Base-by-base conservation (phyloP, 1,140 invertebrate species). In the Aleiodes sp. region DNA sequence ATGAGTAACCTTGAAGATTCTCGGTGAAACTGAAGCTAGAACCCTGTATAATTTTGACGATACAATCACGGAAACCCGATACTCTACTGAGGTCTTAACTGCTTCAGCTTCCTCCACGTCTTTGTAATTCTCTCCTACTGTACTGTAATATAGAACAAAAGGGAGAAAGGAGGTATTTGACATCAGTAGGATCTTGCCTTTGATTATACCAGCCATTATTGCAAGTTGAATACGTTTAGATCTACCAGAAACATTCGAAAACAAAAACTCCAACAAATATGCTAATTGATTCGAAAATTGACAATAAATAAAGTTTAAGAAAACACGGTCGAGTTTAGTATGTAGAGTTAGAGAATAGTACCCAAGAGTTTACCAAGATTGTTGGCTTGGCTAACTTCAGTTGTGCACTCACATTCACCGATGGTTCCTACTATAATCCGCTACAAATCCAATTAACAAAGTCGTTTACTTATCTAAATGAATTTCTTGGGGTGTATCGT, bases 381-480 rank as follows among this genome's bases (percentile, higher is more conserved):
- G 33, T 63, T 63, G 35, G 14, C 35, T 43, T n/a, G 4, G 31
- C 14, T 29, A 63, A 63, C 61, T 43, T 21, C 21, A 52, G 46
- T 63, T 63, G 61, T 63, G 35, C 24, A 41, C 33, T 10, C 24
- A 26, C 26, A 24, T 21, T 52, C 21, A 52, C 19, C 33, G 37
- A 59, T 26, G 52, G 24, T 59, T 19, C 46, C 52, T 74, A 77
- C 75, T 78, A 77, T 79, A 78, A 75, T 78, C 77, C 16, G 14
- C 39, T 78, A 79, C 76, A 81, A 80, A 82, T 81, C 81, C 80
- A 80, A 82, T 82, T 81, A 82, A 79, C 80, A 80, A 81, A 81
- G 78, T 82, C 81, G 79, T 82, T 82, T 81, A 82, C 78, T 82
- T 81, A 82, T 82, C 81, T 80, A 80, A 82, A 80, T 81, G 79